These are phyloP conservation scores for Archips crataeganus DNA, from an alignment of 2,888 invertebrate species.

Conservation along the genomic window DNA sequence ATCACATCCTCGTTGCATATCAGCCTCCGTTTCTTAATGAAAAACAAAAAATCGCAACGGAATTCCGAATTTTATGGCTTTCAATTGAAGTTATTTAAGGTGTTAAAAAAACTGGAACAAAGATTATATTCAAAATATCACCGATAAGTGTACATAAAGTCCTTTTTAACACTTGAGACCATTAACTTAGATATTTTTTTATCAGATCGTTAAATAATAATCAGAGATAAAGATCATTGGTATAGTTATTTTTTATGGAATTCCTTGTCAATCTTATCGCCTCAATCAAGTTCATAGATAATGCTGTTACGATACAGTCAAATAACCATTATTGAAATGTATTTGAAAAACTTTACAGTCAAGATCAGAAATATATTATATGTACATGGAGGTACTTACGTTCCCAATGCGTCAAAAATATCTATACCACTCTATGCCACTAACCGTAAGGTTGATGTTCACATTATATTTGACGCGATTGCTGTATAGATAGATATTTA, in stretches of 20 bases:
- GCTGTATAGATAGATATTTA: no score
- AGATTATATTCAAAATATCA: conserved; percentile 18
- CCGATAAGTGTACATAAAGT: conserved; percentile 13
- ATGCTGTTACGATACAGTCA: conserved; percentile 26
- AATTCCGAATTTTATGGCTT: conserved; percentile 44
- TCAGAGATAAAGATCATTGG: conserved; percentile 36
- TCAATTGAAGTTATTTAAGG: no score
- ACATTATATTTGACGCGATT: no score
- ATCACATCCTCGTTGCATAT: conserved; percentile 54
- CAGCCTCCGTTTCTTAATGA: conserved; percentile 50
- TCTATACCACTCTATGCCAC: no score
- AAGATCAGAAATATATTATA: no score
- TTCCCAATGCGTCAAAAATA: no score
- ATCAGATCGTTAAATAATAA: conserved; percentile 38
- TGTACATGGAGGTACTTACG: no score
- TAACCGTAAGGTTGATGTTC: no score
- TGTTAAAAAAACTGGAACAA: conserved; percentile 18
- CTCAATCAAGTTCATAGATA: conserved; percentile 26
- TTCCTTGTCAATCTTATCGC: conserved; percentile 40
- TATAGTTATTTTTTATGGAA: conserved; percentile 34
- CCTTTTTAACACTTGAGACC: conserved; percentile 27
- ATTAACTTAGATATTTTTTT: conserved; percentile 25
- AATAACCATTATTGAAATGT: conserved; percentile 19
- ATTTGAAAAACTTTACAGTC: neutral
- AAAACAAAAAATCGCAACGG: conserved; percentile 52